Base-by-base conservation (phyloP, 2,113 vertebrate species). In the Neomonachus schauinslandi region DNA sequence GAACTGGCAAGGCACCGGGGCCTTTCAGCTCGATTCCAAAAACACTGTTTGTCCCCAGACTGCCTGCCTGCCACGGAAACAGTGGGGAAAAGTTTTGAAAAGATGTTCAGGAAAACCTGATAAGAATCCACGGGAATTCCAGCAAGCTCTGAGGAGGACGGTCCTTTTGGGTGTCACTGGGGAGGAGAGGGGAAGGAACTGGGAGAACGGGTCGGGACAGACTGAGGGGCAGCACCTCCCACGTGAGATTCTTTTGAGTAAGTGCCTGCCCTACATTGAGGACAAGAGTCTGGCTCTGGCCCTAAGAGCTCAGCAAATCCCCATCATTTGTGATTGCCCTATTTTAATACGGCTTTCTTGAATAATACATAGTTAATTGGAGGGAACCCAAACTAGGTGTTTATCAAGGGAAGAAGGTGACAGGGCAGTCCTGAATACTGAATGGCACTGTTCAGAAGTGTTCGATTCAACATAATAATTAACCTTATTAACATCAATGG, bases 401-500 rank as follows among this genome's bases (percentile, higher is more conserved):
- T 98, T 77, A 71, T 92, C 49, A 46, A 14, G 1, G 51, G 67
- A 42, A 82, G 61, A 97, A 81, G 46, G 65, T 96, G 91, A 79
- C 14, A 87, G 91, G 91, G 94, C 94, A 97, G 81, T 63, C 91
- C 53, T 72, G 93, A 98, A 77, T 92, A 85, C n/a, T 28, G 93
- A 98, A 88, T 82, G 98, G 49, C 36, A 21, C 9, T 88, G 83
- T 98, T 91, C 72, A 97, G 82, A 93, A 76, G 82, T 1, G 11
- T 77, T 92, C 26, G 33, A 76, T 77, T 97, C 92, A 87, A 69
- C 1, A 3, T 16, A 1, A 46, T 94, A 96, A 98, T 97, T 97
- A 98, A 80, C 88, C 53, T 57, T 81, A 95, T 97, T 98, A 98
- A 81, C 89, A 91, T 96, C 89, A 79, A 57, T 91, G 89, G 82